Base-by-base conservation (phyloP, 2,113 vertebrate genomes). In the Zapornia atra region DNA sequence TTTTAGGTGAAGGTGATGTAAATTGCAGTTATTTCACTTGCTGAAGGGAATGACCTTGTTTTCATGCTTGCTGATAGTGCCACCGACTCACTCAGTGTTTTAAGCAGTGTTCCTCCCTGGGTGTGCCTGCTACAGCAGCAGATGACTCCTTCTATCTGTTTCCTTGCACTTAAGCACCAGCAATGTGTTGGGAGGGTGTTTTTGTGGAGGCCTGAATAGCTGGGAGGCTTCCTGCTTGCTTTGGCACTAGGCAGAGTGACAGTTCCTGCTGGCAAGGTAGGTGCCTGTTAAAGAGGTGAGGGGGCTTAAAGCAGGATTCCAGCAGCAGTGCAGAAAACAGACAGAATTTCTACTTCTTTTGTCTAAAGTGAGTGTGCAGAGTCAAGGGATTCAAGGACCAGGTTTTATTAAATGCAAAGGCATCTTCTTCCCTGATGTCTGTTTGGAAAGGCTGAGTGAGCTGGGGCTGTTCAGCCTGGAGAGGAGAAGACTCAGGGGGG, bases 161-260 rank as follows among this genome's bases (percentile, higher is more conserved):
- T 97, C 96, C 88, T 90, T 83, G 56, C 40, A 18, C 69, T 85
- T 42, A 29, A 86, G 76, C 3, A 9, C 63, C 81, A 91, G 90
- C 24, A 81, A 38, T 29, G 33, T 28, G 79, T 26, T 7, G 65
- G 93, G 90, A 96, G 44, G 3, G 0, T 50, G 54, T 29, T 77
- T 68, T 68, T 73, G 78, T 66, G 3, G 50, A 54, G 57, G 56
- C 21, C 91, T 81, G 59, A 76, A 20, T 65, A 76, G 90, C 73
- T 59, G 22, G 68, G n/a, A n/a, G 65, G 46, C 91, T 92, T 95
- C 81, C 94, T 90, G 86, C 83, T 83, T 88, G 84, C 68, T 71
- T 86, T 91, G 94, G 83, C 68, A 19, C 21, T 19, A 22, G 53
- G 5, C 50, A 38, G 22, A 50, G 25, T 33, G n/a, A 34, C 31